These are phyloP conservation scores for Rhinichthys osculus DNA, from an alignment of 2,797 vertebrate genomes.

Conservation along the genomic window DNA sequence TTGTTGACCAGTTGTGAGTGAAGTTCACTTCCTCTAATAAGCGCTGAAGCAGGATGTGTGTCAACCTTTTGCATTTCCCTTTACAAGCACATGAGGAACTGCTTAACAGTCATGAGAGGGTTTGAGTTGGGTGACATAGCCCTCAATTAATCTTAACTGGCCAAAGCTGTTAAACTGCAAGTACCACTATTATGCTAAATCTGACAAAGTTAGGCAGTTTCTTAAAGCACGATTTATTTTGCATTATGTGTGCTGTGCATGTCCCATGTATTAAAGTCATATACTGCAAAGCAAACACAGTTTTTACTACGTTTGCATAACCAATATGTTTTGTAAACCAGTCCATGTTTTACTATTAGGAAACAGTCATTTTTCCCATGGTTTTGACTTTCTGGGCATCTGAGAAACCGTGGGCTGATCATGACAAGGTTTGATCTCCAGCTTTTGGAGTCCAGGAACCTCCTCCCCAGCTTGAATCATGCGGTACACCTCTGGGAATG, in stretches of 20 bases:
- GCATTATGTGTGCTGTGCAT: not conserved
- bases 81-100: conserved; percentile 24
- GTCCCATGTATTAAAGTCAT: not conserved
- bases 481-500: conserved; percentile 78
- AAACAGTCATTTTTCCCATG: conserved; percentile 73
- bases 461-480: conserved; percentile 79
- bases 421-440: conserved; percentile 74
- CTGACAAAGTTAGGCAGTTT: not conserved
- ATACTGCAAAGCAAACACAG: not conserved
- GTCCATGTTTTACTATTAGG: not conserved
- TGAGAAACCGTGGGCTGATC: conserved; percentile 73
- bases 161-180: not conserved
- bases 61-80: conserved; percentile 39
- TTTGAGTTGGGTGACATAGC: not conserved
- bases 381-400: conserved; percentile 75
- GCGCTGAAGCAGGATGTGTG: conserved; percentile 12
- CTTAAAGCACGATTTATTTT: not conserved
- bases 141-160: not conserved
- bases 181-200: not conserved
- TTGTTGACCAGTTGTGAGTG: not conserved
- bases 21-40: conserved; percentile 40
- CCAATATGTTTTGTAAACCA: not conserved
- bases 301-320: not conserved
- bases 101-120: not conserved
- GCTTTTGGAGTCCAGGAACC: conserved; percentile 71